phyloP scores from a whole-genome alignment of 1,140 invertebrate genomes.

The Sitophilus oryzae region DNA sequence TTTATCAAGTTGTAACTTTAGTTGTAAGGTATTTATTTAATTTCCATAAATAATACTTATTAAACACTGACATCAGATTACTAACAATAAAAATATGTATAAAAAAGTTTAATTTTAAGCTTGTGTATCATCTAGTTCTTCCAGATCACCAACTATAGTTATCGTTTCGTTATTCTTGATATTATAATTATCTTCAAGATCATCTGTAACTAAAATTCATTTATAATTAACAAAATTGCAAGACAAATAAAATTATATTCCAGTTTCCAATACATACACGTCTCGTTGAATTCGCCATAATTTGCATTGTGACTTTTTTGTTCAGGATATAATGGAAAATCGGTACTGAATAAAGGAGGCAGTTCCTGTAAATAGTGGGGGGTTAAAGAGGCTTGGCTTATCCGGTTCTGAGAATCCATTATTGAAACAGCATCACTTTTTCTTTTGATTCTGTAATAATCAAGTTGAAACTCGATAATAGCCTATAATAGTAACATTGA shows the following conservation, averaged over 20 bases:
- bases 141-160: not conserved
- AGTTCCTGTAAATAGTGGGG: constrained; percentile 23
- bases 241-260: too few relatives aligned
- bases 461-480: too few relatives aligned
- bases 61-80: too few relatives aligned
- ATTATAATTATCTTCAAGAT: too few relatives aligned
- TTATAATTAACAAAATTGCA: not conserved
- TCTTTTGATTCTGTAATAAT: too few relatives aligned
- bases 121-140: not conserved
- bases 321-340: constrained; percentile 15
- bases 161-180: not conserved
- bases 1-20: too few relatives aligned
- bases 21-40: too few relatives aligned
- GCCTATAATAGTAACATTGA: too few relatives aligned
- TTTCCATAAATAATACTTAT: too few relatives aligned
- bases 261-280: not conserved
- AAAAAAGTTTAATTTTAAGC: too few relatives aligned
- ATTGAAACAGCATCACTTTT: constrained; percentile 19
- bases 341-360: constrained; percentile 19
- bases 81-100: too few relatives aligned
- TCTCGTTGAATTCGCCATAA: constrained; percentile 4
- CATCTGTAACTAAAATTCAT: too few relatives aligned
- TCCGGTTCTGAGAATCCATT: constrained; percentile 8
- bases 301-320: not conserved
- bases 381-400: constrained; percentile 16